Conservation (phyloP, 2,888 invertebrate genomes). For the Drosophila pegasa region DNA sequence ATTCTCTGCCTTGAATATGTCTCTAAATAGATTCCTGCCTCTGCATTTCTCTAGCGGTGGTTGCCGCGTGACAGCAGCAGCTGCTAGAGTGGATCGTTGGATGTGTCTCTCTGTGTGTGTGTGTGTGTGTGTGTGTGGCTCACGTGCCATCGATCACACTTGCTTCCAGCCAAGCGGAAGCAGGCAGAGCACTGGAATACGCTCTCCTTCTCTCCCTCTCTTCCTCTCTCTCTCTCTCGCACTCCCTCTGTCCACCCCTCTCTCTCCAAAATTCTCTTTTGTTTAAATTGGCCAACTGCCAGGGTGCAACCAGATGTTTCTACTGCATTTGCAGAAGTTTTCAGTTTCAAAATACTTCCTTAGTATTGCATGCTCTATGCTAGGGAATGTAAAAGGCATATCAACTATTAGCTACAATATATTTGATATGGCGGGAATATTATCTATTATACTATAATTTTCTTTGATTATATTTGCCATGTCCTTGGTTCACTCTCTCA, state of each 20-base stretch:
- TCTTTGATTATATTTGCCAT: neutral
- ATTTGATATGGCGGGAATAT: too few species aligned
- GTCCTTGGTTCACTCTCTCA: too few species aligned
- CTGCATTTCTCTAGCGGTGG: slow-evolving; percentile 15
- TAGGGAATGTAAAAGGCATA: neutral
- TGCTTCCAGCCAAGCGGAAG: neutral
- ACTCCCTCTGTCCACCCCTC: neutral
- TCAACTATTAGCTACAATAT: too few species aligned
- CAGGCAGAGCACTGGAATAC: slow-evolving; percentile 4
- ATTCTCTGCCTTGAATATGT: slow-evolving; percentile 21
- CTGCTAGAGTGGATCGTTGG: slow-evolving; percentile 10
- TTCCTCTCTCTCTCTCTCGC: neutral
- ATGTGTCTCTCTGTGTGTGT: neutral
- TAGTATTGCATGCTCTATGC: too few species aligned
- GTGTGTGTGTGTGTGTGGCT: slow-evolving; percentile 6
- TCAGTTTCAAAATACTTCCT: neutral
- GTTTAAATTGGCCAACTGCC: slow-evolving; percentile 48
- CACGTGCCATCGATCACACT: slow-evolving; percentile 68
- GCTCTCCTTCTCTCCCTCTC: neutral
- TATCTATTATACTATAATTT: neutral
- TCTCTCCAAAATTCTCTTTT: neutral
- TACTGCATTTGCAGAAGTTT: neutral
- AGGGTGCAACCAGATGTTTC: slow-evolving; percentile 31
- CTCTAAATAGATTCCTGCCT: slow-evolving; percentile 25
- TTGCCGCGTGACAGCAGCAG: slow-evolving; percentile 24